Evolutionary conservation across 2,888 invertebrate genomes (phyloP), one percentile per base, ranked within the genome.

Genomic region (Bibio marci): DNA sequence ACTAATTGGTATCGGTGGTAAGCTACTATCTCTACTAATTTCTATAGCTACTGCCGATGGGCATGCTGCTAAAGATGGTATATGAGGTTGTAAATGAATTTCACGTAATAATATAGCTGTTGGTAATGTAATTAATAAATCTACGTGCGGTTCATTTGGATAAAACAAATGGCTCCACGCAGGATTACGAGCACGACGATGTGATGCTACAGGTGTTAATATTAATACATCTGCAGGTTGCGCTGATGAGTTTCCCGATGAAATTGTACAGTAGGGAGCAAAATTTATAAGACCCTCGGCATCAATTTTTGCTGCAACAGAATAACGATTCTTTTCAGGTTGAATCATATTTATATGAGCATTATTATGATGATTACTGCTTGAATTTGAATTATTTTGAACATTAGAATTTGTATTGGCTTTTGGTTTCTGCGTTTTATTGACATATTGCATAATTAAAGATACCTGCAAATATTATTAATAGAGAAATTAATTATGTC

Each of bases 101-200:
- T 91, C 90, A 50, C 82, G 78, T 40, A 94, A 65, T 47, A 87
- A 66, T 51, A 90, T 76, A 13, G 91, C 88, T 56, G 87, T 88
- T 0, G 92, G 92, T 50, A 94, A 64, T 17, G 79, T 75, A 38
- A 94, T 70, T 5, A 81, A 81, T 33, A 94, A 69, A 58, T 92
- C 90, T 0, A 92, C 80, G 64, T 83, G 86, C 30, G 80, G 80
- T 62, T 91, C 88, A 49, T 77, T 76, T 25, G 86, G 85, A 64
- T 87, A 90, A 65, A 90, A 94, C 65, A 92, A 87, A 64, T 92
- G 91, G 25, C 85, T 82, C 92, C 92, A 94, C n/a, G 90, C 81
- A 4, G 92, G 83, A 2, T 86, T 82, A 42, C 91, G 71, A 17
- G 88, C 83, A 30, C 92, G 67, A 31, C 88, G 69, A 52, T 85